Evolutionary conservation across 2,113 vertebrate genomes (phyloP).

Genomic region (Serinus canaria): DNA sequence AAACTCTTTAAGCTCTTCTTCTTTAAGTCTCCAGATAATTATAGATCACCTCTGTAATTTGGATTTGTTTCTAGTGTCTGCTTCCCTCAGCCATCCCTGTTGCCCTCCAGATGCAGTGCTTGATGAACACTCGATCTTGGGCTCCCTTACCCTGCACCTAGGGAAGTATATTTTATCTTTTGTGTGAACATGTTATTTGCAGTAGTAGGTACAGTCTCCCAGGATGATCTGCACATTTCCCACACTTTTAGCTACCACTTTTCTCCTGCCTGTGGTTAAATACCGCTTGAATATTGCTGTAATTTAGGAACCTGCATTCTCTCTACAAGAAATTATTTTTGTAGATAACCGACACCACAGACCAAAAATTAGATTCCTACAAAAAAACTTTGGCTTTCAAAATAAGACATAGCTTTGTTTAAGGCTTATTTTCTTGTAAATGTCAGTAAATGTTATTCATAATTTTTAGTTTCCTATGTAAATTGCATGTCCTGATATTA

Average conservation of each 20-base stretch:
- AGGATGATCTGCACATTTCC: background rate
- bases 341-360: background rate
- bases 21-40: background rate
- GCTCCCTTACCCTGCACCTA: background rate
- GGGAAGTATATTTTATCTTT: background rate
- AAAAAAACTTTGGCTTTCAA: background rate
- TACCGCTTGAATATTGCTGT: background rate
- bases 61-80: background rate
- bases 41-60: background rate
- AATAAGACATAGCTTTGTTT: background rate
- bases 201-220: background rate
- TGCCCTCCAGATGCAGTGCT: background rate
- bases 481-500: background rate
- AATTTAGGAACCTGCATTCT: background rate
- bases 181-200: background rate
- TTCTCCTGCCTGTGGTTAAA: background rate
- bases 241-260: background rate
- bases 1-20: background rate
- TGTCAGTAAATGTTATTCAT: background rate
- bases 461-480: background rate
- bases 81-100: background rate
- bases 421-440: background rate
- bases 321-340: background rate
- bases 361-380: background rate
- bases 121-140: background rate